Percentiles rank a stretch among this genome's conserved stretches.
These are phyloP conservation scores for Armadillidium nasatum DNA, from an alignment of 1,140 invertebrate genomes.

Conservation along the genomic window DNA sequence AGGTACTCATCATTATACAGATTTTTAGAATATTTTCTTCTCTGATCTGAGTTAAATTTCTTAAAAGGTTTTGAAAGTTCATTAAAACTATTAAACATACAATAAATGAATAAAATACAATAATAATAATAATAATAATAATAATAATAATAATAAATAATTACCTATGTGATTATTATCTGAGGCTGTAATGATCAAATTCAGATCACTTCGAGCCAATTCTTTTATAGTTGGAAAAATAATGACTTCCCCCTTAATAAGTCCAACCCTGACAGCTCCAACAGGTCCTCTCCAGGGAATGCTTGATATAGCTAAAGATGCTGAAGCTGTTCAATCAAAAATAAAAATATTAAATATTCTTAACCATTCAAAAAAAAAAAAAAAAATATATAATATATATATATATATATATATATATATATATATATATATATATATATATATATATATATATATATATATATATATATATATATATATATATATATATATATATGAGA, in stretches of 20 bases:
- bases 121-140: too few relatives aligned
- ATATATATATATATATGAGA: not conserved
- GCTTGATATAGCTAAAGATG: slow-evolving; percentile 86
- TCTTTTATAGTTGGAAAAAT: slow-evolving; percentile 83
- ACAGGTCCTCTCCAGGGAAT: slow-evolving; percentile 95
- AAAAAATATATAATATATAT: not conserved
- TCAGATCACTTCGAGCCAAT: slow-evolving; percentile 67
- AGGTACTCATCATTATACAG: too few relatives aligned
- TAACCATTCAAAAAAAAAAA: not conserved
- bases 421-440: slow-evolving; percentile 6
- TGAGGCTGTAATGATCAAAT: slow-evolving; percentile 78
- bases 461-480: not conserved
- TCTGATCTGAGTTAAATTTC: too few relatives aligned
- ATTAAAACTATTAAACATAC: too few relatives aligned
- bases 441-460: slow-evolving; percentile 6
- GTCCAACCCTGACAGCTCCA: slow-evolving; percentile 84
- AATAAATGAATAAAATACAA: too few relatives aligned
- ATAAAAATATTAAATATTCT: not conserved
- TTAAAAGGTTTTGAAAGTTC: too few relatives aligned
- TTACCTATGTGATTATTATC: slow-evolving; percentile 51
- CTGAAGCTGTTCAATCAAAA: slow-evolving; percentile 61
- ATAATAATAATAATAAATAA: too few relatives aligned
- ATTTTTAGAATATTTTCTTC: too few relatives aligned
- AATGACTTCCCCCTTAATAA: slow-evolving; percentile 69
- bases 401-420: not conserved